phyloP scores from a whole-genome alignment of 2,888 invertebrate genomes.

The Drosophila recens region DNA sequence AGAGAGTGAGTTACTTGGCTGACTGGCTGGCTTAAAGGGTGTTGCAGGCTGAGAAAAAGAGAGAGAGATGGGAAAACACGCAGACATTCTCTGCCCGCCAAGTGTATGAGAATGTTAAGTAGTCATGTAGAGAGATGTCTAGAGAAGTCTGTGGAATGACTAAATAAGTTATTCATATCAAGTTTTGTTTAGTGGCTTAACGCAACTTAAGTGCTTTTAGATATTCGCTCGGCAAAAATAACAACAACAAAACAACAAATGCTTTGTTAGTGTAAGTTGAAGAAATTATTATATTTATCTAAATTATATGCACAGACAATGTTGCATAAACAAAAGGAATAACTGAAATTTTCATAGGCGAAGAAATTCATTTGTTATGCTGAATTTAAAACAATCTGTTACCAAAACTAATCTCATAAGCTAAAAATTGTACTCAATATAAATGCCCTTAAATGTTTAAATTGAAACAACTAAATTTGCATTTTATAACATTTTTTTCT shows the following conservation, averaged over 20 bases:
- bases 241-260: slow-evolving; percentile 4
- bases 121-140: slow-evolving; percentile 49
- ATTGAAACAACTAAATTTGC: background rate
- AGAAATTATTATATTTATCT: slow-evolving; percentile 19
- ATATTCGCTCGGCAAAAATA: slow-evolving; percentile 25
- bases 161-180: slow-evolving; percentile 66
- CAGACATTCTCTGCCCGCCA: slow-evolving; percentile 25
- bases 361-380: background rate
- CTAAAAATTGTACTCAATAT: background rate
- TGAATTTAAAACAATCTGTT: background rate
- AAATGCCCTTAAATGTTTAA: background rate
- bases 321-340: slow-evolving; percentile 7
- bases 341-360: slow-evolving; percentile 6
- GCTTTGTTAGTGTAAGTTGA: slow-evolving; percentile 5
- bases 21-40: slow-evolving; percentile 49
- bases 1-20: slow-evolving; percentile 36
- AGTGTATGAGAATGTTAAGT: slow-evolving; percentile 58
- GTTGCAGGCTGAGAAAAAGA: slow-evolving; percentile 3
- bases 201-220: slow-evolving; percentile 56
- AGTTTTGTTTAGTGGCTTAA: slow-evolving; percentile 61
- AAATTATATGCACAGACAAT: slow-evolving; percentile 9
- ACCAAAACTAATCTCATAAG: background rate
- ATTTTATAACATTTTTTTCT: background rate
- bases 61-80: background rate
- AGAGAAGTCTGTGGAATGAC: slow-evolving; percentile 45